A percentile compares a stretch with the other conserved stretches of the same genome.
Conservation (phyloP, 1,140 invertebrate species). For the Halyomorpha halys region DNA sequence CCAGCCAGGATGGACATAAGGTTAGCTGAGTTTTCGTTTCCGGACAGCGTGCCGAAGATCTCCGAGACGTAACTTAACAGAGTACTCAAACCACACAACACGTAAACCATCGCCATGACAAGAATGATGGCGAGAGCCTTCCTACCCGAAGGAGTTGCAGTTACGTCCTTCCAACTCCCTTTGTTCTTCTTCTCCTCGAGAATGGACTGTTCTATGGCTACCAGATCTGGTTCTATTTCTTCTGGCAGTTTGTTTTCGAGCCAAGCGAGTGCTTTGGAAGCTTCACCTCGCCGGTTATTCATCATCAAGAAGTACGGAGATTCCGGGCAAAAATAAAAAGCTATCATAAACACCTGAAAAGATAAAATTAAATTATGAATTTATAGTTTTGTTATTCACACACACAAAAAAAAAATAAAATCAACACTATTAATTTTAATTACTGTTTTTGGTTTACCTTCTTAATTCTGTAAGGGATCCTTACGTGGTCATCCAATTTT, state of each 20-base stretch:
- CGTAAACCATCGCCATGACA: conserved; percentile 24
- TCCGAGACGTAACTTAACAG: conserved; percentile 29
- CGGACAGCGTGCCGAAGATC: conserved; percentile 25
- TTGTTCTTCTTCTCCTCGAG: conserved; percentile 20
- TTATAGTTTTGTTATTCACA: no score
- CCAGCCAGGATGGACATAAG: not conserved
- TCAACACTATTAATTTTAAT: no score
- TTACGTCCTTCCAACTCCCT: conserved; percentile 25
- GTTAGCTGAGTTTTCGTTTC: not conserved
- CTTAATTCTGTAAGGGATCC: no score
- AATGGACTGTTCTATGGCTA: conserved; percentile 25
- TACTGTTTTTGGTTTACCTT: no score
- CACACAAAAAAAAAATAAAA: no score
- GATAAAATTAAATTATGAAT: no score
- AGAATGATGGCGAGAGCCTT: conserved; percentile 27
- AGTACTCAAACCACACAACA: conserved; percentile 28
- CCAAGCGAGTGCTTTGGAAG: conserved; percentile 50
- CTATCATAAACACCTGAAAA: conserved; percentile 26
- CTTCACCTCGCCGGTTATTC: conserved; percentile 49
- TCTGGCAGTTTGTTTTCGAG: conserved; percentile 41
- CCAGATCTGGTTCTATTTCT: conserved; percentile 25
- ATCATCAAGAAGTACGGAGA: conserved; percentile 61
- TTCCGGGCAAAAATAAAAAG: conserved; percentile 46
- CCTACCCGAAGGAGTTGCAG: conserved; percentile 23
- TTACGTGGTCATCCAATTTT: no score